Base-by-base conservation (phyloP, 2,888 invertebrate species). In the Opisthograptis luteolata region DNA sequence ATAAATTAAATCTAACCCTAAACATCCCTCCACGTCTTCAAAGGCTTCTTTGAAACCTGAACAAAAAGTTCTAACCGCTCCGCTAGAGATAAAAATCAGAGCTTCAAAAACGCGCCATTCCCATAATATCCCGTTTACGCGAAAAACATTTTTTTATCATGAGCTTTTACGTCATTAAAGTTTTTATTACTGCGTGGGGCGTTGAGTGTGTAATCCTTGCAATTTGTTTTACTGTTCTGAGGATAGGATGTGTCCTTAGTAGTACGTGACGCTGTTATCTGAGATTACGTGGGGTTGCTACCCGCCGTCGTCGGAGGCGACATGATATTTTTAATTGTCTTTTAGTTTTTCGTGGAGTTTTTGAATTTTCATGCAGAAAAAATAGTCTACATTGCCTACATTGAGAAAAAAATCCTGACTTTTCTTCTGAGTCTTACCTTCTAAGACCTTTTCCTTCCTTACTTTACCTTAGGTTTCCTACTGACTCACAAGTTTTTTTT, bases 241-340 rank as follows among this genome's bases (percentile, higher is more conserved):
- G 72, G 73, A 73, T 76, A 76, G 64, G 70, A 72, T 77, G 70
- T 73, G 73, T 68, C 73, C 73, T 76, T 79, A 79, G 78, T 81
- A 79, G 74, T 79, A 84, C 83, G 84, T 84, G 83, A 84, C 70
- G 73, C 77, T 74, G 81, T 83, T 83, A 82, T 74, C 73, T 72
- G 39, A 54, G 80, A 76, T 80, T 81, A 79, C 67, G 49, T 49
- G 62, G 56, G 55, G n/a, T n/a, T n/a, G n/a, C n/a, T n/a, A n/a
- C n/a, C 64, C 58, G 64, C 60, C 57, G 60, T 49, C 37, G 50
- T 43, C 62, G 60, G 60, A 59, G 52, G 28, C 42, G 46, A 40
- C 58, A 32, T 44, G 60, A 66, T 57, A 61, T 66, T 69, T 68
- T 66, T 68, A 68, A 69, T 68, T 64, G 56, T 36, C 44, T 36